These are phyloP conservation scores for Pseudoips prasinana DNA, from an alignment of 2,888 invertebrate genomes.

Conservation along the genomic window DNA sequence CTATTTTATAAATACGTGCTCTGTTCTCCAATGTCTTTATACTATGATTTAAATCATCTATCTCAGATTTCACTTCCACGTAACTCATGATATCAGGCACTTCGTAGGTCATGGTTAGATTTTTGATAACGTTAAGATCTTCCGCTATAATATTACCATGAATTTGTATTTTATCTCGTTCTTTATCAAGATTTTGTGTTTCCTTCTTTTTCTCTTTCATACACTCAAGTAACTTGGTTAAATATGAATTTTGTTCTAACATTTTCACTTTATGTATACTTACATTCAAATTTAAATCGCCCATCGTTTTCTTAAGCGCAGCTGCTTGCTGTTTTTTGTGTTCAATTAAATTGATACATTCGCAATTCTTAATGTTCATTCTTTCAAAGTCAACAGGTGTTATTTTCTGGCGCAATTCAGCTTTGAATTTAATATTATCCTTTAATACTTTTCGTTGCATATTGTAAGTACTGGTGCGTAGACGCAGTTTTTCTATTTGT, in stretches of 20 bases:
- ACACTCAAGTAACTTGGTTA: conserved; percentile 53
- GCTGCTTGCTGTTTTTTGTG: conserved; percentile 70
- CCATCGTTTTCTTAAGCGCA: conserved; percentile 80
- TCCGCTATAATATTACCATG: neutral
- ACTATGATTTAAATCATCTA: neutral
- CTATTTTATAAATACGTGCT: too few species aligned
- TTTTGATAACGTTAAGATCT: neutral
- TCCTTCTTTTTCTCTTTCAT: neutral
- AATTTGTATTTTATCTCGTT: neutral
- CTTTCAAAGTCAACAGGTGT: conserved; percentile 84
- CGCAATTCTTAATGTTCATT: conserved; percentile 80
- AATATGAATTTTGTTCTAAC: conserved; percentile 64
- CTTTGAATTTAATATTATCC: conserved; percentile 73
- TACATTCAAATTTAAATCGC: conserved; percentile 78
- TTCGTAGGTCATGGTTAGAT: neutral
- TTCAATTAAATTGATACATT: conserved; percentile 72
- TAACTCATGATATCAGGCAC: neutral
- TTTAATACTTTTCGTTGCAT: conserved; percentile 75
- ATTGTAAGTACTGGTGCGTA: conserved; percentile 78
- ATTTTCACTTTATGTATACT: conserved; percentile 79
- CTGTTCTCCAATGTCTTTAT: neutral
- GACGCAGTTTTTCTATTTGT: conserved; percentile 79
- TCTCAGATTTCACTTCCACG: neutral
- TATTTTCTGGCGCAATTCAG: conserved; percentile 81
- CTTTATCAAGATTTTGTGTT: neutral